Evolutionary conservation across 2,888 invertebrate species (phyloP), one percentile per base, ranked within the genome.

Genomic region (Baronia brevicornis): DNA sequence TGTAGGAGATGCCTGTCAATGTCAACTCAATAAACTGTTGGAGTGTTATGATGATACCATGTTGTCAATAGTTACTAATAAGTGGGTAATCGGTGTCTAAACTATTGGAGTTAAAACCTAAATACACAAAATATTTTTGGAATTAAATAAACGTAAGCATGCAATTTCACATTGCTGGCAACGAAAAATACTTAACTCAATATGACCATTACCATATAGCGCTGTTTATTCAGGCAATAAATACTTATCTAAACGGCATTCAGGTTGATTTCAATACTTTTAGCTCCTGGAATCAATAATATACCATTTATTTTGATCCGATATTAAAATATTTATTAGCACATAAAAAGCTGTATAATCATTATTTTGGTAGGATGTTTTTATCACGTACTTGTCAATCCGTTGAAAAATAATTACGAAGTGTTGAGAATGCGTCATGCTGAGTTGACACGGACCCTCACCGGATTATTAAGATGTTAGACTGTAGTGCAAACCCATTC

Each of bases 381-480:
- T 62, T 60, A 60, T 61, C 45, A 58, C 66, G 69, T 62, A 64
- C 67, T 61, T 75, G 77, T 78, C 75, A 66, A 62, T 68, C 46
- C 51, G 58, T 58, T 63, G 67, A 69, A 70, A 74, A 79, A 78
- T 79, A 77, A 82, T 78, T 71, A 70, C 57, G 52, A 57, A 62
- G 61, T 64, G 60, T 64, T 69, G 55, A 57, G 54, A 51, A 48
- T 56, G 54, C 73, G 64, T 73, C 82, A 74, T 72, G 82, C 82
- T 82, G 84, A 20, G 80, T 60, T 53, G 71, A 82, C 80, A 78
- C 43, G 68, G 58, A 48, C 72, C 66, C 60, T 71, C 70, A 64
- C 48, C 60, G 60, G 64, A 61, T 66, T 77, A 80, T 77, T 78
- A 77, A 79, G 79, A 77, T 70, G 77, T 82, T 71, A 66, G 58